Evolutionary conservation across 2,888 invertebrate genomes (phyloP), one percentile per base, ranked within the genome.

Genomic region (Synergus umbraculus): DNA sequence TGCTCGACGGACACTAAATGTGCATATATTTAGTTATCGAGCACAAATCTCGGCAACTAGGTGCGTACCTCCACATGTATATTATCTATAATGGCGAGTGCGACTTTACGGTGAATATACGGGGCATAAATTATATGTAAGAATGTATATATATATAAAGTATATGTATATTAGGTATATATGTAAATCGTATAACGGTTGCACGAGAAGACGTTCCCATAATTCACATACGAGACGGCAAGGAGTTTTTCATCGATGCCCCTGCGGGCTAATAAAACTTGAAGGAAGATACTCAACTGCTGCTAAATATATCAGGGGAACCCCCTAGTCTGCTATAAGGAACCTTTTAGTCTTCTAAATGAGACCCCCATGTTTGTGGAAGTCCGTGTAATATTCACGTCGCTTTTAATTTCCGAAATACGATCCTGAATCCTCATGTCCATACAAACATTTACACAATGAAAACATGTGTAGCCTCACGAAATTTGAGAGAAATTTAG

Each of bases 241-340:
- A 81, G 83, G 83, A 85, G 80, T 87, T 87, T 88, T 87, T 87
- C 86, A 86, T 84, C 82, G 85, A 65, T 76, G 85, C 86, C 86
- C 85, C 88, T 77, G 79, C 64, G 84, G 86, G 84, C 84, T 85
- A 81, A 87, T 88, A 88, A 87, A 88, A 86, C 83, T 81, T 77
- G 78, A 77, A 83, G 81, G 79, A 64, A 81, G 83, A 82, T 81
- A 78, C 79, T 78, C 66, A 63, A 81, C 82, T 77, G 65, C 77
- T 67, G 80, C 83, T 83, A 80, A 83, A 81, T 81, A 82, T 82
- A 82, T 77, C 76, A 77, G 77, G 63, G 12, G 73, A 79, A 78
- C 67, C 63, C 46, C 78, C 66, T 76, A 76, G 77, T 77, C 76
- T 78, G 82, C 78, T 77, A 82, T 77, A 82, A 78, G 79, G 79